phyloP scores from a whole-genome alignment of 1,140 invertebrate species.

The Cyclargus thomasi region DNA sequence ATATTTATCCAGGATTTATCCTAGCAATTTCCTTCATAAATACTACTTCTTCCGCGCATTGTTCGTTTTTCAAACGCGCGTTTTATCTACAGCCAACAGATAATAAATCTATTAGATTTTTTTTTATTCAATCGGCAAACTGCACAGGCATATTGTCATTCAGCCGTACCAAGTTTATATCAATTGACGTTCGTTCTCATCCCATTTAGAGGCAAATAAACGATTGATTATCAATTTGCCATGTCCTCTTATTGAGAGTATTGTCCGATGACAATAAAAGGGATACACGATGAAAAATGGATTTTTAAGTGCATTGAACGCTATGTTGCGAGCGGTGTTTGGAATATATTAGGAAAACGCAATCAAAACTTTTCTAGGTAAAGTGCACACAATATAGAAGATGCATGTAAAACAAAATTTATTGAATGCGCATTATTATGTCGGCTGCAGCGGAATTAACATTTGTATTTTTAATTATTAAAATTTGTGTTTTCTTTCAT shows the following conservation, averaged over 20 bases:
- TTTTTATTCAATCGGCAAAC: slow-evolving; percentile 19
- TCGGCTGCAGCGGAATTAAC: no score
- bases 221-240: slow-evolving; percentile 39
- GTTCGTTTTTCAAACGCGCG: not conserved
- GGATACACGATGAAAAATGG: slow-evolving; percentile 19
- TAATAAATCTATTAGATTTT: not conserved
- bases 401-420: no score
- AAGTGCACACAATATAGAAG: no score
- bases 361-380: not conserved
- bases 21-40: not conserved
- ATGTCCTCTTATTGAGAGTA: slow-evolving; percentile 31
- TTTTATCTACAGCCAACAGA: not conserved
- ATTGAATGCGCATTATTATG: no score
- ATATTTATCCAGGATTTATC: no score
- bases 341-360: not conserved
- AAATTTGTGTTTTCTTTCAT: no score
- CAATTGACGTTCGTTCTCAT: slow-evolving; percentile 41
- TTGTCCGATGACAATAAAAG: slow-evolving; percentile 19
- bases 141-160: slow-evolving; percentile 18
- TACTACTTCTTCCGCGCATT: not conserved
- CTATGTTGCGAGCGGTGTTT: not conserved
- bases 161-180: slow-evolving; percentile 32
- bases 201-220: slow-evolving; percentile 46
- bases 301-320: slow-evolving; percentile 26
- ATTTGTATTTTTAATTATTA: no score